A percentile compares a stretch with the other conserved stretches of the same genome.
These are phyloP conservation scores for Proterorhinus semilunaris DNA, from an alignment of 2,113 vertebrate genomes.

Conservation along the genomic window DNA sequence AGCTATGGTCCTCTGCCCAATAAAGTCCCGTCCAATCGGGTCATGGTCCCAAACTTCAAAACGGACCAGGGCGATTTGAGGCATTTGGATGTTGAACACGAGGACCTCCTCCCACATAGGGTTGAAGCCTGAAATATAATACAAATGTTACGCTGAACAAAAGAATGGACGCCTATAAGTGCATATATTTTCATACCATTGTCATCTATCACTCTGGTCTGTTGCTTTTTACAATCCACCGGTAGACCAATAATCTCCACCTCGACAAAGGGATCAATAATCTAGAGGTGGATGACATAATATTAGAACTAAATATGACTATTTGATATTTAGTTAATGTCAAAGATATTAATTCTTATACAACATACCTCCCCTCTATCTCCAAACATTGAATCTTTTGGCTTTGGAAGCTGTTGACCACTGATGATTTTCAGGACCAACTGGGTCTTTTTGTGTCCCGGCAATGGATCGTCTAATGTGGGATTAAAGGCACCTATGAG, in stretches of 20 bases:
- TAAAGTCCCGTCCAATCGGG: conserved; percentile 92
- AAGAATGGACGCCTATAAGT: neutral
- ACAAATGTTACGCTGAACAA: neutral
- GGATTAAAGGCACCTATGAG: conserved; percentile 89
- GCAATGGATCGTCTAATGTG: conserved; percentile 84
- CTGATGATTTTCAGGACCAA: conserved; percentile 91
- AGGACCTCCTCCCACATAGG: conserved; percentile 98
- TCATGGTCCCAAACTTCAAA: conserved; percentile 97
- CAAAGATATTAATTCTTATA: neutral
- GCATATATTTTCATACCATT: conserved; percentile 77
- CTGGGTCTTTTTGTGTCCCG: conserved; percentile 88
- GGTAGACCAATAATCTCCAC: conserved; percentile 95
- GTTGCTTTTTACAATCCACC: conserved; percentile 89
- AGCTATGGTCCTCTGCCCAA: conserved; percentile 91
- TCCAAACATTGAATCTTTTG: conserved; percentile 92
- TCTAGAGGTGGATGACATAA: conserved; percentile 69
- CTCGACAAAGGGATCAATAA: conserved; percentile 97
- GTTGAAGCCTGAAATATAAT: conserved; percentile 84
- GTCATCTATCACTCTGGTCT: conserved; percentile 93
- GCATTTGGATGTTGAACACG: conserved; percentile 91
- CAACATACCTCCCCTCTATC: conserved; percentile 91
- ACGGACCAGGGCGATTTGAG: conserved; percentile 86
- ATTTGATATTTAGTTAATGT: neutral
- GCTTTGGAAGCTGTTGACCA: conserved; percentile 95
- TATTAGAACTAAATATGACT: neutral